Conservation (phyloP, 2,797 vertebrate genomes). For the Emydoidea blandingii region DNA sequence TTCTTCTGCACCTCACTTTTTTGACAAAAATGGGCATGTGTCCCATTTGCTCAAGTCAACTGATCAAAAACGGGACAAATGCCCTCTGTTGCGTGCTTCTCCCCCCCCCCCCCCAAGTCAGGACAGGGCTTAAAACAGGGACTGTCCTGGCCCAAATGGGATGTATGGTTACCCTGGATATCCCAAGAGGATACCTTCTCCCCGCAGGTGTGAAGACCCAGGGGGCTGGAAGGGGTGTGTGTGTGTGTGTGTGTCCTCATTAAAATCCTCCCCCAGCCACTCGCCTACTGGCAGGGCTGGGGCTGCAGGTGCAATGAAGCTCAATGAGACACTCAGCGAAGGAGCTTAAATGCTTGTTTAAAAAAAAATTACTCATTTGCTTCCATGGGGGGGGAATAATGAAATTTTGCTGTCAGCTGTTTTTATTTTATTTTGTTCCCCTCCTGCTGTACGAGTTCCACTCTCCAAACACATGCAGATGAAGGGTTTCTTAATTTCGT, state of each 20-base stretch:
- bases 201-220: not conserved
- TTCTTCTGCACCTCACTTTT: too few relatives aligned
- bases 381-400: slow-evolving; percentile 75
- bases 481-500: not conserved
- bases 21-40: too few relatives aligned
- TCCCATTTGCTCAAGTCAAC: too few relatives aligned
- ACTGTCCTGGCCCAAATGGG: too few relatives aligned
- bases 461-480: slow-evolving; percentile 56
- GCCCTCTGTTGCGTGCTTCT: too few relatives aligned
- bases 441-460: slow-evolving; percentile 44
- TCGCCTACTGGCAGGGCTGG: slow-evolving; percentile 9
- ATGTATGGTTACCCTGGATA: not conserved
- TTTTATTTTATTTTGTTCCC: slow-evolving; percentile 68
- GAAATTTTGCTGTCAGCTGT: slow-evolving; percentile 81
- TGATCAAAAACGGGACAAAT: too few relatives aligned
- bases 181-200: too few relatives aligned
- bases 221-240: not conserved
- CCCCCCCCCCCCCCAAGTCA: too few relatives aligned
- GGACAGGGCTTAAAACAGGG: too few relatives aligned
- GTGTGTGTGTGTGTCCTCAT: not conserved
- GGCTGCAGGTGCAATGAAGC: slow-evolving; percentile 71
- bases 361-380: slow-evolving; percentile 73
- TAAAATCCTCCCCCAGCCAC: not conserved
- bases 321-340: slow-evolving; percentile 53
- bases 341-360: slow-evolving; percentile 59